Evolutionary conservation across 1,140 invertebrate species (phyloP), one percentile per base, ranked within the genome.

Genomic region (Diachasmimorpha longicaudata): DNA sequence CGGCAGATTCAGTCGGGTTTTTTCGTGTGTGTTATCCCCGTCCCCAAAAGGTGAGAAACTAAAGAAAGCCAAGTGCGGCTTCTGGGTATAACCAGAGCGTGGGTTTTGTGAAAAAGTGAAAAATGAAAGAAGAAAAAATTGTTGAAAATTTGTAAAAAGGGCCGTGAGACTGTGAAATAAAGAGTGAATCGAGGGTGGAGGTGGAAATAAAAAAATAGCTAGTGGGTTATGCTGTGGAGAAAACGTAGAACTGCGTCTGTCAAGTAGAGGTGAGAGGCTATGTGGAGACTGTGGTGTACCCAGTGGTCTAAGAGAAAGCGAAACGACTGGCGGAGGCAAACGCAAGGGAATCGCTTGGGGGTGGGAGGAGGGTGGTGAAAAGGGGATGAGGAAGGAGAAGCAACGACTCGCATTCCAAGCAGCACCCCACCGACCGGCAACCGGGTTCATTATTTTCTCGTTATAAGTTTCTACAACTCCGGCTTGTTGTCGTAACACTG

Each of bases 401-500:
- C 79, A 81, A 77, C 76, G 84, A 81, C 81, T 86, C 81, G 85
- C 82, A 87, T 86, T 87, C 84, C 85, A 86, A 87, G 82, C 83
- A 87, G 85, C n/a, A 85, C 82, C 80, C 83, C 81, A 68, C 66
- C 36, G 66, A 37, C 78, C 81, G 80, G 83, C 83, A 84, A 82
- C 46, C 37, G 81, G 83, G 85, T 87, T 87, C 86, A 87, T 87
- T 87, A 87, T 87, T 87, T 87, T 86, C 86, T 87, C 86, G 86
- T 87, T 87, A 87, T 87, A 87, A 87, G 86, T 87, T 87, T 87
- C 85, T 87, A 87, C 86, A 86, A 87, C 85, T 87, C 85, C 78
- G 81, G 85, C 85, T 87, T 87, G 85, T 87, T 87, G 85, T 86
- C 85, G 86, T 87, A 87, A 87, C 84, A 83, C 84, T 86, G 85